Conservation (phyloP, 2,888 invertebrate species). For the Ectemnius cavifrons region DNA sequence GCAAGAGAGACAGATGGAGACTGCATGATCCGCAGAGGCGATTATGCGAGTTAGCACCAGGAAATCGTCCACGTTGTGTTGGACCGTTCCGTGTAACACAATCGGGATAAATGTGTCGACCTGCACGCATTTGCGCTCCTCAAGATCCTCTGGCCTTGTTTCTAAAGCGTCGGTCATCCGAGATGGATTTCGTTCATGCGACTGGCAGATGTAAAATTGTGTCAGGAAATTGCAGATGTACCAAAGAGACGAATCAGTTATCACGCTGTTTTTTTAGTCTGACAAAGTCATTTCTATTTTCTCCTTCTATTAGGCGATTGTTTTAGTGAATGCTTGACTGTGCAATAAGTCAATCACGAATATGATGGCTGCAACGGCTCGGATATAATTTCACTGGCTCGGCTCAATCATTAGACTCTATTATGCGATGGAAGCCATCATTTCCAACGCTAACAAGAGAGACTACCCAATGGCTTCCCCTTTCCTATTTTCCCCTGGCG, state of each 20-base stretch:
- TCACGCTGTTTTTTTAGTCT: too few relatives aligned
- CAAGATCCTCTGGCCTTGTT: conserved; percentile 35
- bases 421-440: neutral
- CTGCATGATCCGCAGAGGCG: conserved; percentile 19
- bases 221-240: too few relatives aligned
- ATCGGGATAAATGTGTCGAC: conserved; percentile 37
- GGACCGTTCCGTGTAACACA: conserved; percentile 33
- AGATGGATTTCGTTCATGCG: too few relatives aligned
- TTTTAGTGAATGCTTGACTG: neutral
- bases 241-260: too few relatives aligned
- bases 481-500: too few relatives aligned
- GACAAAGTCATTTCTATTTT: too few relatives aligned
- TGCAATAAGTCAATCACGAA: neutral
- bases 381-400: neutral
- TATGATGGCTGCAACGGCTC: neutral
- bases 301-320: too few relatives aligned
- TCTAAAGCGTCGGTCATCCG: conserved; percentile 8
- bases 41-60: conserved; percentile 39
- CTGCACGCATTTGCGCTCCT: conserved; percentile 24
- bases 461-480: too few relatives aligned
- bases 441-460: neutral
- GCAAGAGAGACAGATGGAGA: too few relatives aligned
- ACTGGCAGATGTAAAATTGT: too few relatives aligned
- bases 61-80: conserved; percentile 38
- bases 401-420: neutral